Conservation (phyloP, 2,797 vertebrate species). For the Graptemys geographica region DNA sequence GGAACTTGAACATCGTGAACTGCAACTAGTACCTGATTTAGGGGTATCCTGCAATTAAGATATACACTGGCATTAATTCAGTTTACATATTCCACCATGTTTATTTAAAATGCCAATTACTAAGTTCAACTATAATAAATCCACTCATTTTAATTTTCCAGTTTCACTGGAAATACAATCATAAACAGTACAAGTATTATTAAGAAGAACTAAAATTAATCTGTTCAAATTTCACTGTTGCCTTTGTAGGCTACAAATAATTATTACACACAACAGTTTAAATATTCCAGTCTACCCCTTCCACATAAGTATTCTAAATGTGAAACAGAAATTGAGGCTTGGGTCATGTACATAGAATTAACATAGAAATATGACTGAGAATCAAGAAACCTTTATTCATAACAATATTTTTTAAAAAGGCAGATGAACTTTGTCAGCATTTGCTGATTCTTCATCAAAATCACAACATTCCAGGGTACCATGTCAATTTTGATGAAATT, state of each 20-base stretch:
- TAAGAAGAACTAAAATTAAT: constrained; percentile 21
- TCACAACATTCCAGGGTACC: too few relatives aligned
- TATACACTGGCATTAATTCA: constrained; percentile 62
- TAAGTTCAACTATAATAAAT: neutral
- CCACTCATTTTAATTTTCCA: rapidly evolving
- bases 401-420: neutral
- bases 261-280: neutral
- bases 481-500: too few relatives aligned
- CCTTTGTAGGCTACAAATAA: neutral
- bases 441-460: too few relatives aligned
- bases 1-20: constrained; percentile 95
- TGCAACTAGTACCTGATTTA: constrained; percentile 96
- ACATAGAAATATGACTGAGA: neutral
- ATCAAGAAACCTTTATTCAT: neutral
- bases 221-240: neutral
- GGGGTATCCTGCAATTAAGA: constrained; percentile 88
- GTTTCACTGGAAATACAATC: neutral
- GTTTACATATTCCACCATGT: neutral
- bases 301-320: neutral
- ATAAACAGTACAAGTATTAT: neutral
- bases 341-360: neutral
- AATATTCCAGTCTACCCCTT: neutral
- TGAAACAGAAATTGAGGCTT: neutral
- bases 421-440: too few relatives aligned
- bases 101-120: neutral